Percentiles rank a stretch among this genome's conserved stretches.
Conservation (phyloP, 2,888 invertebrate genomes). For the Caradrina kadenii region DNA sequence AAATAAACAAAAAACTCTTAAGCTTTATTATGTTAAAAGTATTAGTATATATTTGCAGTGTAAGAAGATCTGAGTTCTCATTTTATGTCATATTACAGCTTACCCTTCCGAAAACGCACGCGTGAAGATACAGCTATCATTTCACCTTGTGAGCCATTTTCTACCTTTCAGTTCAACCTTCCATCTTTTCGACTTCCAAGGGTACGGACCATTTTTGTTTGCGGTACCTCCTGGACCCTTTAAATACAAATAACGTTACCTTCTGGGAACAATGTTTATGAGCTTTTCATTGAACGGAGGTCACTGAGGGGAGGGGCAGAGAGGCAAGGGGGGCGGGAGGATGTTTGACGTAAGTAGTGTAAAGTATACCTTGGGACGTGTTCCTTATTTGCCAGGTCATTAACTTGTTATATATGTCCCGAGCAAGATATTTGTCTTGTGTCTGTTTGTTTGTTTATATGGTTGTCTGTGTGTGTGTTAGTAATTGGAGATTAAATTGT, state of each 20-base stretch:
- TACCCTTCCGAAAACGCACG: neutral
- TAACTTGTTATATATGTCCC: slow-evolving; percentile 44
- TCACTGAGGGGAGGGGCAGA: slow-evolving; percentile 13
- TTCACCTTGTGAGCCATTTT: slow-evolving; percentile 1
- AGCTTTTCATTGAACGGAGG: slow-evolving; percentile 69
- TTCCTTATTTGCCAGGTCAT: slow-evolving; percentile 55
- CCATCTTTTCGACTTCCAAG: slow-evolving; percentile 51
- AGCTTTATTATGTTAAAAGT: too few relatives aligned
- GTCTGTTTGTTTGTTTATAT: slow-evolving; percentile 16
- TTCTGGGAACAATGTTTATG: slow-evolving; percentile 74
- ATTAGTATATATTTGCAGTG: too few relatives aligned
- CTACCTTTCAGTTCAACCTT: slow-evolving; percentile 8
- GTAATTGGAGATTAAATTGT: neutral
- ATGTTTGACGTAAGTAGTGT: slow-evolving; percentile 54
- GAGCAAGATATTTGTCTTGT: slow-evolving; percentile 25
- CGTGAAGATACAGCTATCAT: neutral
- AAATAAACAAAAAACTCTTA: too few relatives aligned
- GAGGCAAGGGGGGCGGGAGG: slow-evolving; percentile 6
- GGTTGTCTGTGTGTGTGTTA: slow-evolving; percentile 5
- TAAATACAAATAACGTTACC: slow-evolving; percentile 76
- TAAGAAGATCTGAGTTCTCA: too few relatives aligned
- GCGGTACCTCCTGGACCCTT: slow-evolving; percentile 66
- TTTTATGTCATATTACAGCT: neutral
- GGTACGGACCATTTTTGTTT: slow-evolving; percentile 61
- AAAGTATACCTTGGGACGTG: slow-evolving; percentile 52